Evolutionary conservation across 2,888 invertebrate species (phyloP).

Genomic region (Sesia bembeciformis): DNA sequence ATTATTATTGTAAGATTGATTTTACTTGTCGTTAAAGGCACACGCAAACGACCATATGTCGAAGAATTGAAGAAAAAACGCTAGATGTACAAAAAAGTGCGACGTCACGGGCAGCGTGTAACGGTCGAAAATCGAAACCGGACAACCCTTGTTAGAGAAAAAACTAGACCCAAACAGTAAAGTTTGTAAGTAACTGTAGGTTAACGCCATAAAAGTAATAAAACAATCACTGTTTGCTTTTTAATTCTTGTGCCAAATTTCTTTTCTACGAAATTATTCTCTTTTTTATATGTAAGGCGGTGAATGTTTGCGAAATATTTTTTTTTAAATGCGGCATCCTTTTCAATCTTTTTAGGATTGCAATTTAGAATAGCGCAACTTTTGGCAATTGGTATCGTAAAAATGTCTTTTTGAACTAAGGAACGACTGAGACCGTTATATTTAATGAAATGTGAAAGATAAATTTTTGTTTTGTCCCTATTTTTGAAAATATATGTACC

Average conservation of each 20-base stretch:
- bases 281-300: background rate
- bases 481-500: too few relatives aligned
- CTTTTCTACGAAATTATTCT: slow-evolving; percentile 44
- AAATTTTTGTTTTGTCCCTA: too few relatives aligned
- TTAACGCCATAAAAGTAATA: slow-evolving; percentile 14
- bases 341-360: slow-evolving; percentile 22
- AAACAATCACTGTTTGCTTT: slow-evolving; percentile 21
- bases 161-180: slow-evolving; percentile 8
- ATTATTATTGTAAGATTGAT: too few relatives aligned
- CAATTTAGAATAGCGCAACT: slow-evolving; percentile 10
- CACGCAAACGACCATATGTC: too few relatives aligned
- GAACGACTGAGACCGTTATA: too few relatives aligned
- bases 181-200: background rate
- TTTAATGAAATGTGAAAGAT: too few relatives aligned
- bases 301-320: background rate
- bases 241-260: slow-evolving; percentile 50
- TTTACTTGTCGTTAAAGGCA: too few relatives aligned
- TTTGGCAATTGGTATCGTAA: too few relatives aligned
- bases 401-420: too few relatives aligned
- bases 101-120: slow-evolving; percentile 35
- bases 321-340: background rate
- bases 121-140: slow-evolving; percentile 21
- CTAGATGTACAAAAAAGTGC: slow-evolving; percentile 10
- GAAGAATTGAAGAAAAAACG: background rate
- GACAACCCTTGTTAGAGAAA: slow-evolving; percentile 16